Evolutionary conservation across 1,140 invertebrate genomes (phyloP).

Genomic region (Lasioglossum baleicum): DNA sequence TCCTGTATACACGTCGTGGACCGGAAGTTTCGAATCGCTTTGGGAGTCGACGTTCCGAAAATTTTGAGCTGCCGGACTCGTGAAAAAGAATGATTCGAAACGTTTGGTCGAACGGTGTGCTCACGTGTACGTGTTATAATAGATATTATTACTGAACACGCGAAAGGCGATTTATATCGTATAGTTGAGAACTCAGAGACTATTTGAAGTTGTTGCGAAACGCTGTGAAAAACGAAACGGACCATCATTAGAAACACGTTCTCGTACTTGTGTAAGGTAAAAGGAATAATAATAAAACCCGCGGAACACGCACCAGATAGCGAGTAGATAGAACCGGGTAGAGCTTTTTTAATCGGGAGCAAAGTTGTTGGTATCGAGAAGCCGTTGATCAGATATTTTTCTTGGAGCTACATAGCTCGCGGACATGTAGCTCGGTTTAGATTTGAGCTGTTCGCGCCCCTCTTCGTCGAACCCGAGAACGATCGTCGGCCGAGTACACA

Average conservation of each 20-base stretch:
- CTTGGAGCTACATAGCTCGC: background rate
- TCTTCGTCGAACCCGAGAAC: too few species aligned
- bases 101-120: too few species aligned
- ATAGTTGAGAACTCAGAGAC: constrained; percentile 66
- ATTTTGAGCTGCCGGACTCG: too few species aligned
- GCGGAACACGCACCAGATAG: constrained; percentile 20
- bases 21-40: too few species aligned
- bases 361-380: constrained; percentile 23
- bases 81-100: too few species aligned
- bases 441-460: background rate
- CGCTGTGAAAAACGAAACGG: constrained; percentile 68
- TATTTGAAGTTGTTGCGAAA: constrained; percentile 64
- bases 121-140: too few species aligned
- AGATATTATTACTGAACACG: too few species aligned
- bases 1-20: too few species aligned
- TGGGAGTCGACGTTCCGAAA: too few species aligned
- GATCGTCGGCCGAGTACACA: too few species aligned
- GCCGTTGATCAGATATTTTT: constrained; percentile 18
- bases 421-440: constrained; percentile 27
- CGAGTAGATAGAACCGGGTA: constrained; percentile 2
- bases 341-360: constrained; percentile 32
- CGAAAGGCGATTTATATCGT: too few species aligned
- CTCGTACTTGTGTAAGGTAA: constrained; percentile 44
- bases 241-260: constrained; percentile 66
- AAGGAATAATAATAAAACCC: too few species aligned